Evolutionary conservation across 1,140 invertebrate species (phyloP).

Genomic region (Papilio helenus): DNA sequence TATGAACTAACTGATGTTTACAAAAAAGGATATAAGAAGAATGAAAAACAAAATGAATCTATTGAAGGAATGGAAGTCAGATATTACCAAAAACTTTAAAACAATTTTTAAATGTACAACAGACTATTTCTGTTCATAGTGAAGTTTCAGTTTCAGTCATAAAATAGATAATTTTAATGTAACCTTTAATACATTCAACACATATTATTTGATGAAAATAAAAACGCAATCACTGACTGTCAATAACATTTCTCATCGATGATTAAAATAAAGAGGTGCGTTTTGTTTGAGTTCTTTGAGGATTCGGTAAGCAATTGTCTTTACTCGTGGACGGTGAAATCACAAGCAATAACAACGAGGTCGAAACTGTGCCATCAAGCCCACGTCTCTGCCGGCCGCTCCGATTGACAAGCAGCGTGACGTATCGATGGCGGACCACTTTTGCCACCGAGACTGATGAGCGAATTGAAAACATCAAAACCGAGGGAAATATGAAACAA

Average conservation of each 20-base stretch:
- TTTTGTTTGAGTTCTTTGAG: conserved; percentile 19
- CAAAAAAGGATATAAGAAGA: background rate
- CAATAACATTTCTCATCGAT: background rate
- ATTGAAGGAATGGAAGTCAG: background rate
- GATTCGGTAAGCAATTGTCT: conserved; percentile 16
- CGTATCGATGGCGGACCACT: conserved; percentile 64
- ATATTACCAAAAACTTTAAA: background rate
- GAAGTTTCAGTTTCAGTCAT: background rate
- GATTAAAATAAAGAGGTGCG: conserved; percentile 3
- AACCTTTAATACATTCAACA: background rate
- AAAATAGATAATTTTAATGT: background rate
- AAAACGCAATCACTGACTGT: background rate
- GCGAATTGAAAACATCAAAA: conserved; percentile 58
- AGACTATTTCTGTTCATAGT: background rate
- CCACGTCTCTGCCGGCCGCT: conserved; percentile 62
- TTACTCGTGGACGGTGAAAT: conserved; percentile 49
- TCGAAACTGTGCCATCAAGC: conserved; percentile 68
- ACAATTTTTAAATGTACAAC: background rate
- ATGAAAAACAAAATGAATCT: background rate
- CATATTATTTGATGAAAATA: background rate
- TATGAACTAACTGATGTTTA: background rate
- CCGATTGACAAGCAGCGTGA: conserved; percentile 75
- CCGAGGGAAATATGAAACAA: conserved; percentile 56
- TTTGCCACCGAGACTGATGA: conserved; percentile 63
- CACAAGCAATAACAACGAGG: conserved; percentile 53